These are phyloP conservation scores for Drosophila quinaria DNA, from an alignment of 2,888 invertebrate species.

Conservation along the genomic window DNA sequence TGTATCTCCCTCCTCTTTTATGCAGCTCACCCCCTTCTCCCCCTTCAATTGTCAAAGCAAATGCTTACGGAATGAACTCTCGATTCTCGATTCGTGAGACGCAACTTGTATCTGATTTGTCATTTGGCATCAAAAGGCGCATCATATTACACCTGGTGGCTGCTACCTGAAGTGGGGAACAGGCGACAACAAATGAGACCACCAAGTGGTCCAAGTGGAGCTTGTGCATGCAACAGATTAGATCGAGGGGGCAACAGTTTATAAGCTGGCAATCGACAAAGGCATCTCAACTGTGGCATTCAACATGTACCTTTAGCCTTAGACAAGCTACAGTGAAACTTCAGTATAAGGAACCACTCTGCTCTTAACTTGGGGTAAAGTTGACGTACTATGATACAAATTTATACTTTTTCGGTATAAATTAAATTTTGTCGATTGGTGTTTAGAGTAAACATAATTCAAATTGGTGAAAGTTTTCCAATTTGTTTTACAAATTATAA, in stretches of 20 bases:
- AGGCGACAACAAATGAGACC: constrained; percentile 72
- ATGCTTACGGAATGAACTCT: constrained; percentile 16
- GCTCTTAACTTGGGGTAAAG: not conserved
- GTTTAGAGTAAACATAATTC: no score
- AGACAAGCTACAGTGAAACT: not conserved
- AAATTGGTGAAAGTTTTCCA: no score
- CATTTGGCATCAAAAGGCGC: constrained; percentile 62
- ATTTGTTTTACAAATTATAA: no score
- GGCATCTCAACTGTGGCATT: not conserved
- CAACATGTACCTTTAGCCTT: not conserved
- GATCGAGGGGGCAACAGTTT: constrained; percentile 44
- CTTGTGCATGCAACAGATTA: constrained; percentile 66
- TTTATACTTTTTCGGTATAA: not conserved
- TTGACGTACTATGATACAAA: not conserved
- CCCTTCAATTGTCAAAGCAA: constrained; percentile 55
- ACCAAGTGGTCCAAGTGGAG: constrained; percentile 55
- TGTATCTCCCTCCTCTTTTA: not conserved
- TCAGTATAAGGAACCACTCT: not conserved
- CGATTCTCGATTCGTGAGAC: constrained; percentile 60
- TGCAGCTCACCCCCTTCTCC: not conserved
- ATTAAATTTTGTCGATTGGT: no score
- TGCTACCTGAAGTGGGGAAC: not conserved
- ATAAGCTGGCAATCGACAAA: not conserved
- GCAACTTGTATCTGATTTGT: constrained; percentile 79
- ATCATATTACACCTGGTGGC: constrained; percentile 69